These are phyloP conservation scores for Porites evermanni DNA, from an alignment of 92 coral and sea anemone genomes.

Conservation along the genomic window DNA sequence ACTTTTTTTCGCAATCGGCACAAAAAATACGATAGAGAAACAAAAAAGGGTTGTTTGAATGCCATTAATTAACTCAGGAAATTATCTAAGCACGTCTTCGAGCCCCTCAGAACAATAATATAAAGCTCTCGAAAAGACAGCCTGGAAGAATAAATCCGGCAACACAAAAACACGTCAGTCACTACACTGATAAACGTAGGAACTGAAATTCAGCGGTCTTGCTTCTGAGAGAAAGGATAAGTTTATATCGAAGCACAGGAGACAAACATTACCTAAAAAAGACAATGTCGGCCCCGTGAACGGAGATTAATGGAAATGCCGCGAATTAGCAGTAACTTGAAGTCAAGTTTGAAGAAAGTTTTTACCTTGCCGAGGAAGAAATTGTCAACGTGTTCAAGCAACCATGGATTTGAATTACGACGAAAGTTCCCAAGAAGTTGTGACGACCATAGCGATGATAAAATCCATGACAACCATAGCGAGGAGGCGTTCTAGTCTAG, in stretches of 20 bases:
- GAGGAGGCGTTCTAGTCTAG: conserved; percentile 4
- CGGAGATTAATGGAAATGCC: not conserved
- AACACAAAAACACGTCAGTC: not conserved
- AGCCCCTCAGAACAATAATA: not conserved
- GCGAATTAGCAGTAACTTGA: not conserved
- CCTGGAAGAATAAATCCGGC: not conserved
- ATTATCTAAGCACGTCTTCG: not conserved
- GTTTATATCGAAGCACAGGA: not conserved
- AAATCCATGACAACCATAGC: conserved; percentile 40
- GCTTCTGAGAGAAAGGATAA: not conserved
- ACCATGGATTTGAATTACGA: conserved; percentile 30
- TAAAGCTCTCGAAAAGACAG: not conserved
- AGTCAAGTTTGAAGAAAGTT: not conserved
- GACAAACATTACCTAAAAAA: not conserved
- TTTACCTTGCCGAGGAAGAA: not conserved
- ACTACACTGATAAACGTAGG: not conserved
- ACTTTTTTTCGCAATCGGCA: not conserved
- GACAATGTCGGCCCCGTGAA: not conserved
- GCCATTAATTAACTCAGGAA: not conserved
- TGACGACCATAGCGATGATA: conserved; percentile 39
- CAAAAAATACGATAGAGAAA: not conserved
- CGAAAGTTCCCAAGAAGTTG: conserved; percentile 34
- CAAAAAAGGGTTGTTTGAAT: not conserved
- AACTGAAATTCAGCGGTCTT: not conserved
- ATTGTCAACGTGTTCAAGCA: too few species aligned